A percentile compares a stretch with the other conserved stretches of the same genome.
Evolutionary conservation across 2,113 vertebrate genomes (phyloP).

Genomic region (Pleuronectes platessa): DNA sequence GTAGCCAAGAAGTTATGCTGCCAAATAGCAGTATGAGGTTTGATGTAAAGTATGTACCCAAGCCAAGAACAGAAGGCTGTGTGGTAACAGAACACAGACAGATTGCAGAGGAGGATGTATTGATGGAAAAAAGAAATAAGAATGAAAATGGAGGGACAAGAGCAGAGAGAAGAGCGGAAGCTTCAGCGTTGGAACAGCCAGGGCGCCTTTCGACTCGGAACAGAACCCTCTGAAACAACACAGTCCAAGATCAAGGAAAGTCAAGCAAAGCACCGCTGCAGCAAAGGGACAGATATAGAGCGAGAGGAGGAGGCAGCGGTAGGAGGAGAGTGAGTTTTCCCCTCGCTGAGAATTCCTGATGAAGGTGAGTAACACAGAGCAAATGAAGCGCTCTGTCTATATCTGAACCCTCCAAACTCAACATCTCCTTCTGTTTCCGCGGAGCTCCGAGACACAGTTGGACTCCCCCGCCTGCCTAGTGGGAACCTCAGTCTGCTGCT

Average conservation of each 20-base stretch:
- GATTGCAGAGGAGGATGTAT: neutral
- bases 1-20: slow-evolving; percentile 10
- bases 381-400: slow-evolving; percentile 30
- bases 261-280: slow-evolving; percentile 33
- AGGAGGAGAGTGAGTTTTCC: slow-evolving; percentile 32
- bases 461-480: slow-evolving; percentile 2
- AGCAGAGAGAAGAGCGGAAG: slow-evolving; percentile 6
- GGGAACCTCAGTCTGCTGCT: slow-evolving; percentile 18
- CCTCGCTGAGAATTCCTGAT: slow-evolving; percentile 26
- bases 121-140: slow-evolving; percentile 21
- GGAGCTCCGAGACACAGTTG: slow-evolving; percentile 11
- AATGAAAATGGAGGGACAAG: too few relatives aligned
- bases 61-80: slow-evolving; percentile 20
- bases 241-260: slow-evolving; percentile 50
- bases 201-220: slow-evolving; percentile 15
- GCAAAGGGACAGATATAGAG: slow-evolving; percentile 26
- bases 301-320: slow-evolving; percentile 7
- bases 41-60: slow-evolving; percentile 14
- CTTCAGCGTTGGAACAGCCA: slow-evolving; percentile 23
- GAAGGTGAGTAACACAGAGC: slow-evolving; percentile 48
- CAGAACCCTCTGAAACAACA: slow-evolving; percentile 40
- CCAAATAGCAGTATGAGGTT: slow-evolving; percentile 8
- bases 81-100: slow-evolving; percentile 5
- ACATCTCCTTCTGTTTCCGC: slow-evolving; percentile 28
- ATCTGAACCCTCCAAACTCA: slow-evolving; percentile 32